Conservation (phyloP, 2,888 invertebrate species). For the Melanotus villosus region DNA sequence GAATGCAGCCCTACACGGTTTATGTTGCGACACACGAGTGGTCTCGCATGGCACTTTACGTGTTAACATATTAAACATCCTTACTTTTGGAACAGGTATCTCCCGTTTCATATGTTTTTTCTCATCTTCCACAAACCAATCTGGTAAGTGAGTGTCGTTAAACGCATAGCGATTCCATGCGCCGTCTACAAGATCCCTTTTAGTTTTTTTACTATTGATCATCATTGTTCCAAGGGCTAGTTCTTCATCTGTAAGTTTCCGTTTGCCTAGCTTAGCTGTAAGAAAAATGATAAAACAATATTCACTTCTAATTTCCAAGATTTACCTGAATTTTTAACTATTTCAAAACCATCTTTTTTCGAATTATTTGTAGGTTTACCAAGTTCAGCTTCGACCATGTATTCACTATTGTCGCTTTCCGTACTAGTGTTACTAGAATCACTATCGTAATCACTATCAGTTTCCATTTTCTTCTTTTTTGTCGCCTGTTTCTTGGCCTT, state of each 20-base stretch:
- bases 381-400: slow-evolving; percentile 67
- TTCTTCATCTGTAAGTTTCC: slow-evolving; percentile 88
- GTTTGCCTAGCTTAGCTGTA: slow-evolving; percentile 69
- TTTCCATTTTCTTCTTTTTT: slow-evolving; percentile 57
- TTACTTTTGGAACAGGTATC: slow-evolving; percentile 86
- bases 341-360: slow-evolving; percentile 77
- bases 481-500: slow-evolving; percentile 51
- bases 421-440: slow-evolving; percentile 56
- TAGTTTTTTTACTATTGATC: slow-evolving; percentile 90
- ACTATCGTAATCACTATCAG: slow-evolving; percentile 61
- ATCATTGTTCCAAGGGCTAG: slow-evolving; percentile 94
- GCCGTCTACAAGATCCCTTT: slow-evolving; percentile 90
- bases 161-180: slow-evolving; percentile 96
- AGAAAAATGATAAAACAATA: background rate
- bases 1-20: too few species aligned
- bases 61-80: too few species aligned
- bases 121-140: slow-evolving; percentile 97
- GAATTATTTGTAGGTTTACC: slow-evolving; percentile 53
- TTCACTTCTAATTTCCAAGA: background rate
- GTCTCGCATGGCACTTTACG: too few species aligned
- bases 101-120: slow-evolving; percentile 89
- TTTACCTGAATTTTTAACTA: slow-evolving; percentile 70
- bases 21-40: too few species aligned
- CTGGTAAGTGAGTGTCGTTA: slow-evolving; percentile 92
- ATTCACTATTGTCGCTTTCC: slow-evolving; percentile 65